Conservation (phyloP, 2,888 invertebrate genomes). For the Allolobophora icterica region DNA sequence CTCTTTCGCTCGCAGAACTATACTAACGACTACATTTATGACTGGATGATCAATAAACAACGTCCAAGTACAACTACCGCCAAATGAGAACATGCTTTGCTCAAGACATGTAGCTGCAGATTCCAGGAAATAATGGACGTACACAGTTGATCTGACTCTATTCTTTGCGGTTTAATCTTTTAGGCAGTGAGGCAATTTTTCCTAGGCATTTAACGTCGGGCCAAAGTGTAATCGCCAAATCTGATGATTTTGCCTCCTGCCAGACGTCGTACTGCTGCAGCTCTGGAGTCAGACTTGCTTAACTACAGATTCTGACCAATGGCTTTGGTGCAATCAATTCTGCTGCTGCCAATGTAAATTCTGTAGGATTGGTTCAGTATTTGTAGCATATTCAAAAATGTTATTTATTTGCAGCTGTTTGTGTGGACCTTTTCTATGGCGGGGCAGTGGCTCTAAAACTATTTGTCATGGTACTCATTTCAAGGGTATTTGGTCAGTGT, state of each 20-base stretch:
- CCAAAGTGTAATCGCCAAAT: not conserved
- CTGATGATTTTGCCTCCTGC: not conserved
- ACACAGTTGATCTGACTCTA: not conserved
- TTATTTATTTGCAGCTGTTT: not conserved
- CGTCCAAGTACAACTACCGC: conserved; percentile 71
- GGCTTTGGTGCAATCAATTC: not conserved
- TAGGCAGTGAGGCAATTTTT: not conserved
- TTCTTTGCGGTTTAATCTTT: not conserved
- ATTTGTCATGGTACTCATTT: not conserved
- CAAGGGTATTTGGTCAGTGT: not conserved
- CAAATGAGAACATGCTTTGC: not conserved
- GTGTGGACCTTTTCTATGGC: not conserved
- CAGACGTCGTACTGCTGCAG: not conserved
- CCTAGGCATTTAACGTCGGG: not conserved
- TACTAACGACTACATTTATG: conserved; percentile 98
- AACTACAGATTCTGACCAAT: conserved; percentile 9
- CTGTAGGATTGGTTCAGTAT: not conserved
- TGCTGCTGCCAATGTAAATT: not conserved
- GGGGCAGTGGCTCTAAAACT: not conserved
- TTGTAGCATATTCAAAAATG: not conserved
- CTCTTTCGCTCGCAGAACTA: conserved; percentile 98
- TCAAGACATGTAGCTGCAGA: conserved; percentile 17
- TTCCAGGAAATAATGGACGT: not conserved
- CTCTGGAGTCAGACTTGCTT: not conserved
- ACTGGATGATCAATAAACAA: conserved; percentile 99